phyloP scores from a whole-genome alignment of 2,113 vertebrate genomes.

The Scartelaos histophorus region DNA sequence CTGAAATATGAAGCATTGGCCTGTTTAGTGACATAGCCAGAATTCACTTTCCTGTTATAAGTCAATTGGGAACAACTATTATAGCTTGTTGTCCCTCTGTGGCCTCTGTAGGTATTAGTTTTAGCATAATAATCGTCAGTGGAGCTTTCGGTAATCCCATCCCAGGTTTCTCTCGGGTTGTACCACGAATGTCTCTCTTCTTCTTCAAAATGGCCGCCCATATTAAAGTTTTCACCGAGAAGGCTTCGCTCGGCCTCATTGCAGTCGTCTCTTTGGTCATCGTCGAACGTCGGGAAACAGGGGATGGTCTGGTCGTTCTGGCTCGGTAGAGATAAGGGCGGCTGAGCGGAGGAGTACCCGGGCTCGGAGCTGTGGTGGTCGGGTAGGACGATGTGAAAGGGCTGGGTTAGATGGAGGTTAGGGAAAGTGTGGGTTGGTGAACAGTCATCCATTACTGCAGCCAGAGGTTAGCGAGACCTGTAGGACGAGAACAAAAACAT shows the following conservation, averaged over 20 bases:
- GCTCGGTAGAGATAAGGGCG: slow-evolving; percentile 30
- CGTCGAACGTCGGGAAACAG: slow-evolving; percentile 20
- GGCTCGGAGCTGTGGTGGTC: slow-evolving; percentile 33
- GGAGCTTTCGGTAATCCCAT: slow-evolving; percentile 29
- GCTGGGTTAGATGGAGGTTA: slow-evolving; percentile 46
- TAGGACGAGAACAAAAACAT: slow-evolving; percentile 3
- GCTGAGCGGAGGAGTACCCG: slow-evolving; percentile 39
- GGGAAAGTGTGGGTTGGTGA: slow-evolving; percentile 52
- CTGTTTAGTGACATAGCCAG: slow-evolving; percentile 26
- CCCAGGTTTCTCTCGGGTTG: slow-evolving; percentile 49
- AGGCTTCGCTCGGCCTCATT: slow-evolving; percentile 21
- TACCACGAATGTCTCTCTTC: slow-evolving; percentile 39
- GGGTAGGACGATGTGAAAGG: slow-evolving; percentile 40
- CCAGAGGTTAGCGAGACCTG: slow-evolving; percentile 30
- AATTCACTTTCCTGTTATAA: slow-evolving; percentile 25
- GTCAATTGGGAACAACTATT: slow-evolving; percentile 27
- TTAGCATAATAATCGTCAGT: slow-evolving; percentile 32
- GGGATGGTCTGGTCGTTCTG: slow-evolving; percentile 20
- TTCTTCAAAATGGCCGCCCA: slow-evolving; percentile 33
- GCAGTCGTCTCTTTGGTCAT: slow-evolving; percentile 11
- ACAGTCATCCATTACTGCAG: slow-evolving; percentile 55
- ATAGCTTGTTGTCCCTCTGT: slow-evolving; percentile 25
- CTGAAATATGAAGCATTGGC: background rate
- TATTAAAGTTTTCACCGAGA: slow-evolving; percentile 25
- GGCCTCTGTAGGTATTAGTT: slow-evolving; percentile 22